Conservation (phyloP, 2,797 vertebrate species). For the Phataginus tetradactyla region DNA sequence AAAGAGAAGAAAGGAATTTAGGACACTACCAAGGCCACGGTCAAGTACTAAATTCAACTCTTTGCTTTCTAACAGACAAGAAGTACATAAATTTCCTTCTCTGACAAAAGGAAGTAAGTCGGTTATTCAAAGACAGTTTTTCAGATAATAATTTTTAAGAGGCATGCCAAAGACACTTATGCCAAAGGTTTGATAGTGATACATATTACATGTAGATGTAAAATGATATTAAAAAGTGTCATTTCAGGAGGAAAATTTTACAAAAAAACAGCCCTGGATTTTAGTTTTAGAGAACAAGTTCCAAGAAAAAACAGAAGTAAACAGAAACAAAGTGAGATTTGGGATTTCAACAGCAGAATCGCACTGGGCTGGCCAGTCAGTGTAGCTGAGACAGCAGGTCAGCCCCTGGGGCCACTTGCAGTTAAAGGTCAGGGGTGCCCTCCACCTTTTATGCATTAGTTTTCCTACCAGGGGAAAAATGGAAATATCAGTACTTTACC, state of each 20-base stretch:
- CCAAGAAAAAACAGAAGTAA: neutral
- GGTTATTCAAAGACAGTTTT: slow-evolving; percentile 58
- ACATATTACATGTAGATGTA: neutral
- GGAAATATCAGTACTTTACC: neutral
- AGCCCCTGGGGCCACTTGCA: neutral
- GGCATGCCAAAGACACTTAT: neutral
- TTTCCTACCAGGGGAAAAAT: neutral
- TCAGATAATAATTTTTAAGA: slow-evolving; percentile 23
- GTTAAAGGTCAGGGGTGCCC: fast-evolving
- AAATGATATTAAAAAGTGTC: neutral
- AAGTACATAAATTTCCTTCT: slow-evolving; percentile 44
- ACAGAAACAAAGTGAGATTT: neutral
- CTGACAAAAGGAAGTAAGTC: slow-evolving; percentile 47
- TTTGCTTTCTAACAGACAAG: slow-evolving; percentile 34
- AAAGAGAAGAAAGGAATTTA: slow-evolving; percentile 26
- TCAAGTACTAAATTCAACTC: slow-evolving; percentile 46
- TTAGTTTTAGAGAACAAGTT: slow-evolving; percentile 25
- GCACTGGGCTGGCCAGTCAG: fast-evolving
- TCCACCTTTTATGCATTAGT: neutral
- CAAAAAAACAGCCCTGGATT: neutral
- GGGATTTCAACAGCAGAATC: neutral
- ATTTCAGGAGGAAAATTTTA: neutral
- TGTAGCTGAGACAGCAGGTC: neutral
- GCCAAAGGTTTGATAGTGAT: neutral
- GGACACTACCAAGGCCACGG: neutral